Evolutionary conservation across 2,113 vertebrate species (phyloP).

Genomic region (Probosciger aterrimus): DNA sequence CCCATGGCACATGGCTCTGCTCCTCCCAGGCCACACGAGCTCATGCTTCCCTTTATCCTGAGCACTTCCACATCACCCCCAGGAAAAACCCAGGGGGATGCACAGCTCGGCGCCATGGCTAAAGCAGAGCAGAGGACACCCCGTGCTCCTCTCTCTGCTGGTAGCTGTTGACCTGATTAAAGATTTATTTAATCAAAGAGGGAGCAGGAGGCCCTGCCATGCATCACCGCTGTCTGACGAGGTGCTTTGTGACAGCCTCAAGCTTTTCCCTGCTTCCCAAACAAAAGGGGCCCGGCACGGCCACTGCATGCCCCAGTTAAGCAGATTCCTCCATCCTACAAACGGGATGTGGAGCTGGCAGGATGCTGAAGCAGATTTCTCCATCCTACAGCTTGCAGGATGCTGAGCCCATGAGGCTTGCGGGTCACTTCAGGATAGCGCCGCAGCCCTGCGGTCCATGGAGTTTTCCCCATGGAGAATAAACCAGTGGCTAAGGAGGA

Average conservation of each 20-base stretch:
- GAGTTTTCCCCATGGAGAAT: background rate
- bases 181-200: conserved; percentile 35
- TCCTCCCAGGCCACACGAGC: background rate
- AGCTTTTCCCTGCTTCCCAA: background rate
- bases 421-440: accelerated
- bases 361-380: background rate
- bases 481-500: background rate
- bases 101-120: background rate
- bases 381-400: background rate
- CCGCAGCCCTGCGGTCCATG: accelerated
- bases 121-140: background rate
- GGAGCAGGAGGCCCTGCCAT: conserved; percentile 10
- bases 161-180: conserved; percentile 52
- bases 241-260: conserved; percentile 31
- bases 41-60: background rate
- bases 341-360: accelerated
- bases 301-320: background rate
- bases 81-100: background rate
- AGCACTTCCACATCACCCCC: background rate
- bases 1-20: accelerated
- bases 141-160: background rate
- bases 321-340: background rate
- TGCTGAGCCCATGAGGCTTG: accelerated
- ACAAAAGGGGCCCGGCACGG: background rate
- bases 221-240: background rate